phyloP scores from a whole-genome alignment of 2,797 vertebrate genomes.

The Allobates femoralis region DNA sequence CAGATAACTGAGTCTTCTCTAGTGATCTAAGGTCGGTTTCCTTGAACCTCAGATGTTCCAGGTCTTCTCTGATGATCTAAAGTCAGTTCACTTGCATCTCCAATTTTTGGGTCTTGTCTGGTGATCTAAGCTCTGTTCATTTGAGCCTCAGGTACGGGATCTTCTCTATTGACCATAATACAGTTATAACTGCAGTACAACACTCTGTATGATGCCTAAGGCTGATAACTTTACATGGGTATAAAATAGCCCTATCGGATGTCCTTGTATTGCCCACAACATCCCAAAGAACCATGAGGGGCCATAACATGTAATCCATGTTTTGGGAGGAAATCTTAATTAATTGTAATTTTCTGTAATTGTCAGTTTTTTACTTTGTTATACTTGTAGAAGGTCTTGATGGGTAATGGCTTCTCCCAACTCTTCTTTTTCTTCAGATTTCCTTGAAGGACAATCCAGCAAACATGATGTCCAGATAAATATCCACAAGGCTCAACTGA shows the following conservation, averaged over 20 bases:
- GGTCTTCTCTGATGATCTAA: background rate
- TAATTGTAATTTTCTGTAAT: background rate
- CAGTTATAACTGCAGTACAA: too few relatives aligned
- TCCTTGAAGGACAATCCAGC: slow-evolving; percentile 81
- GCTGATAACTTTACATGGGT: too few relatives aligned
- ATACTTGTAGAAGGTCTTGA: background rate
- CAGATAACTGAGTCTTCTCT: too few relatives aligned
- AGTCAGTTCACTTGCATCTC: background rate
- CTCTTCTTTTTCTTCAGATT: slow-evolving; percentile 67
- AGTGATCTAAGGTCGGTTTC: background rate
- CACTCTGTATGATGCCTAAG: too few relatives aligned
- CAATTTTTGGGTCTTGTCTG: background rate
- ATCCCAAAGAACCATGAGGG: too few relatives aligned
- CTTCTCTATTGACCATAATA: too few relatives aligned
- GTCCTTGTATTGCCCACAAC: too few relatives aligned
- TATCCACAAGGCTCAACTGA: slow-evolving; percentile 83
- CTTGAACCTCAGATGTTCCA: background rate
- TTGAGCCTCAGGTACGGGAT: background rate
- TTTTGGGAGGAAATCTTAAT: background rate
- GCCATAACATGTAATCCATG: background rate
- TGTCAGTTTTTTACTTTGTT: background rate
- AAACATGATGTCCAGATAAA: slow-evolving; percentile 83
- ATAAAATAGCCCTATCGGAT: too few relatives aligned
- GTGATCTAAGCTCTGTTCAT: background rate
- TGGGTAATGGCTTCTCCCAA: background rate